Conservation (phyloP, 2,113 vertebrate species). For the Bungarus multicinctus region DNA sequence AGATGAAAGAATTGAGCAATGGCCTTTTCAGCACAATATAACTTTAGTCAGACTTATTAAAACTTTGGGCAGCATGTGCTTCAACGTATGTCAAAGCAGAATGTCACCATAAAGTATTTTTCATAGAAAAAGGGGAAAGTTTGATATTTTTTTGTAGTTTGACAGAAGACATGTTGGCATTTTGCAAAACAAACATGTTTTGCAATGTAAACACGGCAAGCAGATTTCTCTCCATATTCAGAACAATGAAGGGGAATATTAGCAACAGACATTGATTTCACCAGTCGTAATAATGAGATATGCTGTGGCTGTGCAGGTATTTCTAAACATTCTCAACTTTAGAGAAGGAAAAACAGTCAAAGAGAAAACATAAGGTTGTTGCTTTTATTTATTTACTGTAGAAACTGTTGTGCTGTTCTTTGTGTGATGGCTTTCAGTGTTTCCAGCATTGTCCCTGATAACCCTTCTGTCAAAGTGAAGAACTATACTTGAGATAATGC, state of each 20-base stretch:
- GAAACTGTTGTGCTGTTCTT: not conserved
- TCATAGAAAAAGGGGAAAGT: not conserved
- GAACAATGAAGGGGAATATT: not conserved
- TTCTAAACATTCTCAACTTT: not conserved
- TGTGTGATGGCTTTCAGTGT: not conserved
- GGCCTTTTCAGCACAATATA: not conserved
- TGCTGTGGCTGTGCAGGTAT: not conserved
- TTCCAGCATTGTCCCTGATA: not conserved
- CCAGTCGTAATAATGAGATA: not conserved
- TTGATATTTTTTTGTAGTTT: not conserved
- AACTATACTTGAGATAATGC: not conserved
- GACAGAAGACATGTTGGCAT: not conserved
- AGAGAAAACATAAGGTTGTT: not conserved
- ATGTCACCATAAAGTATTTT: not conserved
- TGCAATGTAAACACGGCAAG: not conserved
- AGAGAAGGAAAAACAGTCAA: not conserved
- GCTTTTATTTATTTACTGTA: not conserved
- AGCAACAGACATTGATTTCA: not conserved
- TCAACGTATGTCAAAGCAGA: not conserved
- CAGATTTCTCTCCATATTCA: not conserved
- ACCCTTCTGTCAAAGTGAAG: not conserved
- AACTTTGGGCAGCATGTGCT: not conserved
- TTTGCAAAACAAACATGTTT: not conserved
- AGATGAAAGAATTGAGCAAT: not conserved
- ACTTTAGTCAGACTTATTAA: not conserved